phyloP scores from a whole-genome alignment of 2,888 invertebrate genomes.

The Pollenia griseotomentosa region DNA sequence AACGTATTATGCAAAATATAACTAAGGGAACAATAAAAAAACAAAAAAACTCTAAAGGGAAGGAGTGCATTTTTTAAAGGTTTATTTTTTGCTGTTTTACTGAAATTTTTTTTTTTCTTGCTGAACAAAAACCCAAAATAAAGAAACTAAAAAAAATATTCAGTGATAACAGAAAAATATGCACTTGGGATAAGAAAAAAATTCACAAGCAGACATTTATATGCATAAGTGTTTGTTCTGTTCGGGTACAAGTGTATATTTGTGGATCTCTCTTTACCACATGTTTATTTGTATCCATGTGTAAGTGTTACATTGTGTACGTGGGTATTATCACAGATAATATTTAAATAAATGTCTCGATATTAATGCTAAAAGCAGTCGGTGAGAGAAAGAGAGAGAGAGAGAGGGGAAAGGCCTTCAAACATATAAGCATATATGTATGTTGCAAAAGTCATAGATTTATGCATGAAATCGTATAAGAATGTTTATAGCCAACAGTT shows the following conservation, averaged over 20 bases:
- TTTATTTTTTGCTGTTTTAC: constrained; percentile 31
- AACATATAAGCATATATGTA: background rate
- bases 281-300: constrained; percentile 35
- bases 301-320: constrained; percentile 74
- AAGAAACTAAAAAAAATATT: constrained; percentile 59
- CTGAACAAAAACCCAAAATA: constrained; percentile 27
- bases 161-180: constrained; percentile 69
- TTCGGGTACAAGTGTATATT: constrained; percentile 8
- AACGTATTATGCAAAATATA: constrained; percentile 68
- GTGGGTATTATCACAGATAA: constrained; percentile 82
- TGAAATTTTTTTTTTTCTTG: background rate
- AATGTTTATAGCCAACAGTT: constrained; percentile 17
- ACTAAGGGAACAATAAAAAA: constrained; percentile 69
- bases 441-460: background rate
- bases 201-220: constrained; percentile 1
- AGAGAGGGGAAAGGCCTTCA: background rate
- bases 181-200: constrained; percentile 57
- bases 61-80: constrained; percentile 48
- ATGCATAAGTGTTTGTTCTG: constrained; percentile 2
- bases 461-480: background rate
- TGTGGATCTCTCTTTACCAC: background rate
- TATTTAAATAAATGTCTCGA: constrained; percentile 73
- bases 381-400: background rate
- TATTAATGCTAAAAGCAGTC: constrained; percentile 35
- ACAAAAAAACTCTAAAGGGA: constrained; percentile 14